A percentile compares a stretch with the other conserved stretches of the same genome.
Evolutionary conservation across 1,140 invertebrate species (phyloP).

Genomic region (Pinna nobilis): DNA sequence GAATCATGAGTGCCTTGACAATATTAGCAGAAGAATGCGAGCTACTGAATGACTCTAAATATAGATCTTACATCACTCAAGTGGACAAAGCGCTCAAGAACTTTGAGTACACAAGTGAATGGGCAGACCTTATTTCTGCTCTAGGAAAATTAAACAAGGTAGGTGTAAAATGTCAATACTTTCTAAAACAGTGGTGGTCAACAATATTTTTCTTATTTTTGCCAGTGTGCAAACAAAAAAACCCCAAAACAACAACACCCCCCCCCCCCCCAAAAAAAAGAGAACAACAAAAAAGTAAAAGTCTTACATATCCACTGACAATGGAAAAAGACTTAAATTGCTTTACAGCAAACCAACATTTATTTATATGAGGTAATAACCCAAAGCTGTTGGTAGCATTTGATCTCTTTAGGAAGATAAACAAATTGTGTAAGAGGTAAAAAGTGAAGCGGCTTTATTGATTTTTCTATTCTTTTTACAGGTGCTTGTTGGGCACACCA

Average conservation of each 20-base stretch:
- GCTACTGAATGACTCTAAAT: constrained; percentile 71
- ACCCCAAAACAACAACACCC: too few species aligned
- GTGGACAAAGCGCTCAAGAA: constrained; percentile 93
- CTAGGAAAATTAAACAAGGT: constrained; percentile 95
- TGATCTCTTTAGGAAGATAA: too few species aligned
- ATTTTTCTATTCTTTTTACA: constrained; percentile 74
- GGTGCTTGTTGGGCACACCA: constrained; percentile 83
- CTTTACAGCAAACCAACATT: too few species aligned
- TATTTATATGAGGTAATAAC: too few species aligned
- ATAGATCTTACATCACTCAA: constrained; percentile 71
- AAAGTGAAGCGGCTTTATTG: too few species aligned
- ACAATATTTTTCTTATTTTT: not conserved
- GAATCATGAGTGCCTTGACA: constrained; percentile 68
- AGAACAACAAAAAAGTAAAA: too few species aligned
- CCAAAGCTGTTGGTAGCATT: too few species aligned
- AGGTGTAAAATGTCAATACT: constrained; percentile 46
- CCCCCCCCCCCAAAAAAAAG: too few species aligned
- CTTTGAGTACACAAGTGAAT: constrained; percentile 96
- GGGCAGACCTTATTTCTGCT: constrained; percentile 95
- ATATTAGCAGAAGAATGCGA: constrained; percentile 71
- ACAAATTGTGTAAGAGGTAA: too few species aligned
- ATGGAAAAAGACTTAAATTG: too few species aligned
- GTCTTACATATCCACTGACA: too few species aligned
- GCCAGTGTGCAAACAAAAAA: too few species aligned
- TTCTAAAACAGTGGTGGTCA: not conserved